Evolutionary conservation across 1,140 invertebrate genomes (phyloP).

Genomic region (Drosophila burlai): DNA sequence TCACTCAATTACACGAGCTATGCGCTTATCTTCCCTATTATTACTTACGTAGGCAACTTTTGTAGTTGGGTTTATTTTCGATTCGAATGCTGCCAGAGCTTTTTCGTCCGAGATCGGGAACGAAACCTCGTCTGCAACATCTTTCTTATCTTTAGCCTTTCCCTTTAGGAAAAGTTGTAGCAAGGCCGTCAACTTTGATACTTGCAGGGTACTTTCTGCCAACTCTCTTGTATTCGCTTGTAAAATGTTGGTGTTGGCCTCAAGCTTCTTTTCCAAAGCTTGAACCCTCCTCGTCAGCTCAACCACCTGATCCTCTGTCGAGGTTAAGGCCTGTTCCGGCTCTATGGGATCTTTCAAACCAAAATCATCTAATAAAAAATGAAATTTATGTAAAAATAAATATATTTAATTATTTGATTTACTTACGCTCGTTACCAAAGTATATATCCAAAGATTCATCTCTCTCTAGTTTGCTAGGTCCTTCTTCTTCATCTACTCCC

Average conservation of each 20-base stretch:
- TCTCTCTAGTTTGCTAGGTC: not conserved
- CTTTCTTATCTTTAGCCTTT: not conserved
- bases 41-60: not conserved
- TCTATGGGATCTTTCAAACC: not conserved
- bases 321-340: not conserved
- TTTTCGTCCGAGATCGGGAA: not conserved
- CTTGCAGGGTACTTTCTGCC: not conserved
- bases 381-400: not conserved
- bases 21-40: not conserved
- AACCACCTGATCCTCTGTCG: not conserved
- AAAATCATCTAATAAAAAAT: not conserved
- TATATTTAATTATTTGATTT: not conserved
- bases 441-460: not conserved
- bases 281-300: not conserved
- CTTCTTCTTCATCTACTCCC: not conserved
- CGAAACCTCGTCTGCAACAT: not conserved
- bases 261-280: not conserved
- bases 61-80: not conserved
- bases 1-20: not conserved
- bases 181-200: conserved; percentile 1
- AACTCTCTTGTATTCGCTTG: not conserved
- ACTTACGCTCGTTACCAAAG: not conserved
- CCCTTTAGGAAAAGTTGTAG: not conserved
- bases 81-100: not conserved
- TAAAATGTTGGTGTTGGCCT: not conserved